Evolutionary conservation across 2,888 invertebrate genomes (phyloP), one percentile per base, ranked within the genome.

Genomic region (Arrhopalites spinosus): DNA sequence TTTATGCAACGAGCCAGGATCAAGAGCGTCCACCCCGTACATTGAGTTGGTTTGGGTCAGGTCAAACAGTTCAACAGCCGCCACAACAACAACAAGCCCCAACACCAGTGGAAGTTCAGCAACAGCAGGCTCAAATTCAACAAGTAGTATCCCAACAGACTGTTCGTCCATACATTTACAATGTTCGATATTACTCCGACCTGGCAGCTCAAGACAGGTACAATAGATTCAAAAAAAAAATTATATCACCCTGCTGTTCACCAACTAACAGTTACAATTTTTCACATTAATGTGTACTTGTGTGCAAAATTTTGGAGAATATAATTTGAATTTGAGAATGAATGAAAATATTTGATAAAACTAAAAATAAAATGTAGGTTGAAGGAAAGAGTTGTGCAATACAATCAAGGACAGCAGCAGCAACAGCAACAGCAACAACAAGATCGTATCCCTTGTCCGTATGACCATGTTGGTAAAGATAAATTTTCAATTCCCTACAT

Each of bases 21-120:
- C 27, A 56, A n/a, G 74, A 68, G 15, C 56, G 74, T 8, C 74
- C 74, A 11, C 61, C 74, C n/a, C 59, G 74, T 30, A 74, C 74
- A 23, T 56, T 74, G 7, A 50, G 74, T 74, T 36, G 68, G 74
- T 20, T 73, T 47, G 20, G 63, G 72, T n/a, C 59, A 30, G 13
- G 53, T 53, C 59, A 25, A 27, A 56, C 23, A 70, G 59, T 59
- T n/a, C 27, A 56, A 56, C 29, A 70, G 27, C 56, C 27, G 29
- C 50, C 64, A 56, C 59, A 59, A 2, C 71, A 59, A 27, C 59
- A 23, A 25, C 70, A 36, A 70, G 56, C 27, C 20, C 36, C 5
- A 36, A 23, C 23, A n/a, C 53, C 17, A 56, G 17, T 20, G 8
- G 56, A 70, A 3, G 56, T 30, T 27, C 53, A 36, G 20, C 70